A percentile compares a stretch with the other conserved stretches of the same genome.
Evolutionary conservation across 1,140 invertebrate species (phyloP).

Genomic region (Polyergus mexicanus): DNA sequence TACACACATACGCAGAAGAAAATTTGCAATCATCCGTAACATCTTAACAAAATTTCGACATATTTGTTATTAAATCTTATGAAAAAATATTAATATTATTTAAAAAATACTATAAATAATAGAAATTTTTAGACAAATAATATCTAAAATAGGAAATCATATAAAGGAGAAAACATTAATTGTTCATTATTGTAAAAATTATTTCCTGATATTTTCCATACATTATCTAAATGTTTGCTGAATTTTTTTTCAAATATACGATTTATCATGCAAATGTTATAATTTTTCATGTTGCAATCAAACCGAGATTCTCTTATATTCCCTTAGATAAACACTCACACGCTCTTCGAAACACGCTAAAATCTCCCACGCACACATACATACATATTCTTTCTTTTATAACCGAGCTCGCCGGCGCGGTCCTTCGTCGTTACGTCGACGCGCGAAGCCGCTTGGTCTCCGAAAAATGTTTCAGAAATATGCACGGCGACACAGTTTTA

Average conservation of each 20-base stretch:
- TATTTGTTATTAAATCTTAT: neutral
- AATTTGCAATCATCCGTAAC: neutral
- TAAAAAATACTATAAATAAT: neutral
- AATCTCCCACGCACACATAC: neutral
- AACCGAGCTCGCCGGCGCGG: conserved; percentile 69
- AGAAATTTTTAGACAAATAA: neutral
- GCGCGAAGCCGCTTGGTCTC: conserved; percentile 70
- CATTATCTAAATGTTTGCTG: neutral
- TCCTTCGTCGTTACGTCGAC: conserved; percentile 68
- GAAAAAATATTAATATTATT: neutral
- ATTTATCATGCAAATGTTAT: conserved; percentile 24
- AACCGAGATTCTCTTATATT: neutral
- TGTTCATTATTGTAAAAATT: neutral
- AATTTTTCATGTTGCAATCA: conserved; percentile 9
- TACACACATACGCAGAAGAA: conserved; percentile 27
- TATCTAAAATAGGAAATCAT: conserved; percentile 10
- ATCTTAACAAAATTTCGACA: neutral
- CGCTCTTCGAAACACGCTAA: neutral
- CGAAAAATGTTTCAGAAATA: conserved; percentile 55
- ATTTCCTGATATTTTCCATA: neutral
- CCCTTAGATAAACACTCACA: neutral
- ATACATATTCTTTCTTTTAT: conserved; percentile 52
- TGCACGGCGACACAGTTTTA: neutral
- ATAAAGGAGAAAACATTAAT: neutral
- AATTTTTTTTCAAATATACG: neutral